Conservation (phyloP, 1,140 invertebrate genomes). For the Drosophila santomea region DNA sequence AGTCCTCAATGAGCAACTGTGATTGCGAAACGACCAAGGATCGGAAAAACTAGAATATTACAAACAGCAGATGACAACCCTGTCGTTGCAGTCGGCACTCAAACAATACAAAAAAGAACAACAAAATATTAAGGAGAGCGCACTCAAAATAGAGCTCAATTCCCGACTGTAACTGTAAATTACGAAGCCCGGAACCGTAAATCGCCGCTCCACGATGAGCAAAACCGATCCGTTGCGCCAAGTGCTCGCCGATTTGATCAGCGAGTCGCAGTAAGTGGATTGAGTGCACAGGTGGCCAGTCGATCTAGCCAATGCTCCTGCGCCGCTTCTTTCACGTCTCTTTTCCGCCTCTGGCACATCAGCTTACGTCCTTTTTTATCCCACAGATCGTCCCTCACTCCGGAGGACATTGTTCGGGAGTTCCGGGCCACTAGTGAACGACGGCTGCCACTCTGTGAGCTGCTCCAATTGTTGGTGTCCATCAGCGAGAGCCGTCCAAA, state of each 20-base stretch:
- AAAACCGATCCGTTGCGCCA: constrained; percentile 52
- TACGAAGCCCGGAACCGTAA: constrained; percentile 17
- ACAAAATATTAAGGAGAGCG: neutral
- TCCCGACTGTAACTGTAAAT: neutral
- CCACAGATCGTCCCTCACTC: constrained; percentile 51
- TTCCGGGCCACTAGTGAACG: constrained; percentile 66
- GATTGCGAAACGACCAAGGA: neutral
- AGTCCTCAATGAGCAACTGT: neutral
- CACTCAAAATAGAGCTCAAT: constrained; percentile 12
- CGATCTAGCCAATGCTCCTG: neutral
- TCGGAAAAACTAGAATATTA: neutral
- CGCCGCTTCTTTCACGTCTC: no score
- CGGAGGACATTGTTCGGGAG: constrained; percentile 63
- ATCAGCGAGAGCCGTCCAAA: constrained; percentile 72
- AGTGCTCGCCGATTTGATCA: constrained; percentile 54
- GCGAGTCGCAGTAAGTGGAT: constrained; percentile 60
- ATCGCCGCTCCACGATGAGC: constrained; percentile 21
- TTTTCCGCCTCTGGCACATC: no score
- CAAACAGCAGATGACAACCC: constrained; percentile 7
- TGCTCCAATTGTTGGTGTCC: constrained; percentile 55
- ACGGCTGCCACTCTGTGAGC: constrained; percentile 43
- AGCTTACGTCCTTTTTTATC: neutral
- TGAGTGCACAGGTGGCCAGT: constrained; percentile 13
- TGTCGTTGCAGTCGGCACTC: neutral
- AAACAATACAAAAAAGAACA: neutral